phyloP scores from a whole-genome alignment of 1,140 invertebrate species.

The Euura saliciscinereae region DNA sequence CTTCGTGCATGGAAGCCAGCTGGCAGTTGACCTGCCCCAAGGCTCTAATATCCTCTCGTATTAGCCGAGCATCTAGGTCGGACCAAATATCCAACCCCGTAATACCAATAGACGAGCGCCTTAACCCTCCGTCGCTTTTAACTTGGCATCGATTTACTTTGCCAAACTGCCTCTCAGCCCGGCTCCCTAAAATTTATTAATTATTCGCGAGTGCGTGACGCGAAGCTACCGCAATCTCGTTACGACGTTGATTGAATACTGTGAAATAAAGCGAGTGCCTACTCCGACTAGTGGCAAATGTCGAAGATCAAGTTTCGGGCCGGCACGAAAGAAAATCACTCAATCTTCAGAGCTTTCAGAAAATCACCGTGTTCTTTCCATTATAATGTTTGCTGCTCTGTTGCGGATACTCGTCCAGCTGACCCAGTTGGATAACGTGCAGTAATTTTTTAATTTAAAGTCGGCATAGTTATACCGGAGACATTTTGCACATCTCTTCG shows the following conservation, averaged over 20 bases:
- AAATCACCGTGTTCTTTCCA: too few species aligned
- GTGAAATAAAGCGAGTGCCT: background rate
- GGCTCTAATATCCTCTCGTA: conserved; percentile 24
- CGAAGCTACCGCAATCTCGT: background rate
- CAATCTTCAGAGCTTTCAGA: too few species aligned
- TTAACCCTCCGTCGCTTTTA: background rate
- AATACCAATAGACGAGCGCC: background rate
- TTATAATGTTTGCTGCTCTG: too few species aligned
- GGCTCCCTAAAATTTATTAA: background rate
- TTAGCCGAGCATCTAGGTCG: conserved; percentile 28
- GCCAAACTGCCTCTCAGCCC: background rate
- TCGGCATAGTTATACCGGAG: background rate
- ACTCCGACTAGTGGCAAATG: background rate
- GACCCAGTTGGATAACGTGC: background rate
- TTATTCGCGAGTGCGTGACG: conserved; percentile 1
- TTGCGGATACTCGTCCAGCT: background rate
- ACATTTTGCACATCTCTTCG: background rate
- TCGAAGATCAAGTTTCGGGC: background rate
- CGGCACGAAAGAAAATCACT: background rate
- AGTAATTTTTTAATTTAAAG: background rate
- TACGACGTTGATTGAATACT: background rate
- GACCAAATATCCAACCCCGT: background rate
- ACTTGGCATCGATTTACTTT: background rate
- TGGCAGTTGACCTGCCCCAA: conserved; percentile 20
- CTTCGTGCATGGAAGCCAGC: conserved; percentile 18